A percentile compares a stretch with the other conserved stretches of the same genome.
Evolutionary conservation across 2,797 vertebrate genomes (phyloP).

Genomic region (Sebastes baramenuke): DNA sequence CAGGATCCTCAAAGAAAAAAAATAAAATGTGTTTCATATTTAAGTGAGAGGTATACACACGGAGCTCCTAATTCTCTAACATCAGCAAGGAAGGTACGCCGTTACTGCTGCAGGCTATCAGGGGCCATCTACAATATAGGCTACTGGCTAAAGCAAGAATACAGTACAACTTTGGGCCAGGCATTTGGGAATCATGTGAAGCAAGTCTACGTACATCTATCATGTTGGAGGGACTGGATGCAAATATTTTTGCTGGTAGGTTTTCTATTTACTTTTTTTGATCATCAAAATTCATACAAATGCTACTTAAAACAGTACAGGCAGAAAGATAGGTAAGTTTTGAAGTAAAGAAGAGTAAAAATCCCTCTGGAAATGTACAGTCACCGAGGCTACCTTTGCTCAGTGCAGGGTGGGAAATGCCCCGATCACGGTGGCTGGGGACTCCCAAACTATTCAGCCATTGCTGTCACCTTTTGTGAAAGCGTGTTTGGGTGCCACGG

Average conservation of each 20-base stretch:
- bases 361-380: slow-evolving; percentile 16
- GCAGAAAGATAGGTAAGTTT: slow-evolving; percentile 14
- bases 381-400: slow-evolving; percentile 10
- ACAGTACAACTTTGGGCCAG: slow-evolving; percentile 35
- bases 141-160: slow-evolving; percentile 64
- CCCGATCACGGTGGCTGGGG: neutral
- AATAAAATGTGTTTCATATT: neutral
- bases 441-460: neutral
- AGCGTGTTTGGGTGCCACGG: neutral
- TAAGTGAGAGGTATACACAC: slow-evolving; percentile 38
- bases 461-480: slow-evolving; percentile 4
- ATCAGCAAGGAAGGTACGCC: slow-evolving; percentile 31
- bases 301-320: slow-evolving; percentile 51
- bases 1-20: slow-evolving; percentile 8
- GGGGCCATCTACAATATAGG: slow-evolving; percentile 51
- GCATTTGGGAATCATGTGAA: slow-evolving; percentile 31
- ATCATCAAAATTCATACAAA: slow-evolving; percentile 49
- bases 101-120: slow-evolving; percentile 47
- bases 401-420: neutral
- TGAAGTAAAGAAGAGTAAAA: slow-evolving; percentile 29
- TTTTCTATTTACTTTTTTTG: slow-evolving; percentile 8
- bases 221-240: slow-evolving; percentile 32
- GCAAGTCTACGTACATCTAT: slow-evolving; percentile 30
- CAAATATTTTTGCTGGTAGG: slow-evolving; percentile 41
- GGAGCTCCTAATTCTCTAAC: slow-evolving; percentile 44